Evolutionary conservation across 2,888 invertebrate species (phyloP), one percentile per base, ranked within the genome.

Genomic region (Melanotus villosus): DNA sequence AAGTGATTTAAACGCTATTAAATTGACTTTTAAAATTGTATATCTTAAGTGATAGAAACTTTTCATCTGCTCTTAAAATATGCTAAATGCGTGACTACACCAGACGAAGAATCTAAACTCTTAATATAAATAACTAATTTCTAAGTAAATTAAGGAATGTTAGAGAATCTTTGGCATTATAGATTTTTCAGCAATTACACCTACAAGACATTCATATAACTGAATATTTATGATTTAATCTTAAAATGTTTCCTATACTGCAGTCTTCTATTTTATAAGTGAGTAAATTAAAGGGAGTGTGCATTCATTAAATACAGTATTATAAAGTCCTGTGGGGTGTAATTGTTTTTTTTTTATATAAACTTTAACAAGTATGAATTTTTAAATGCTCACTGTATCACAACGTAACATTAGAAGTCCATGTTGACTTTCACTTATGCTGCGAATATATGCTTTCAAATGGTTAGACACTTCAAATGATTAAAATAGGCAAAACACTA

Each of bases 41-140:
- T 30, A 30, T 45, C 60, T 60, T 47, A 19, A 50, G 50, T 54
- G 63, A 18, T 36, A 38, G 16, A 50, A 54, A 36, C 34, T 38
- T n/a, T 54, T 52, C n/a, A 30, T 41, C 18, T 38, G 34, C 12
- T 5, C 18, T 30, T 52, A 41, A 16, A 63, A 41, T 38, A 63
- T 52, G 36, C 50, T 50, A 54, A 63, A 63, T 23, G 23, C 38
- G 36, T 9, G 63, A 62, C 63, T 63, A 63, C 63, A 63, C 63
- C 63, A 63, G 63, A 60, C 30, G 36, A 62, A 62, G 36, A n/a
- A 54, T 50, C 59, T 47, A 30, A 45, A 26, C 10, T 47, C 30
- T 50, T 26, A 58, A 41, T 34, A 32, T 52, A 34, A 12, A 1
- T 47, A 52, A 52, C 41, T 41, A 58, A 41, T 26, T 21, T 58